phyloP scores from a whole-genome alignment of 2,797 vertebrate genomes.

The Kryptopterus vitreolus region DNA sequence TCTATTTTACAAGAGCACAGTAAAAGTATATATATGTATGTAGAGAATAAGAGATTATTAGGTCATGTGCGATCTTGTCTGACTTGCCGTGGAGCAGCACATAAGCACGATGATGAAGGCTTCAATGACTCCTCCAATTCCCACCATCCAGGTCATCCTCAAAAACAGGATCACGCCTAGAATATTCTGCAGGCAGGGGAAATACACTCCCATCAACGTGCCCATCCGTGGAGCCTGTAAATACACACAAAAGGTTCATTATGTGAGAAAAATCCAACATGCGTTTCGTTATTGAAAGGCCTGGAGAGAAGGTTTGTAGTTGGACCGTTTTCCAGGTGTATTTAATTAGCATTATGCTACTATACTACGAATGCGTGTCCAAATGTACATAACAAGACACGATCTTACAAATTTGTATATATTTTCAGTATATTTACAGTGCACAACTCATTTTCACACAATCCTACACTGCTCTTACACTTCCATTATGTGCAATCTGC shows the following conservation, averaged over 20 bases:
- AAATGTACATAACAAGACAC: not conserved
- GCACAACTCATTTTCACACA: not conserved
- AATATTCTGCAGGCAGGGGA: slow-evolving; percentile 98
- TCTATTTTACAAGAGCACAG: not conserved
- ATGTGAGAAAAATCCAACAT: not conserved
- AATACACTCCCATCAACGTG: slow-evolving; percentile 96
- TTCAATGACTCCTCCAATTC: slow-evolving; percentile 90
- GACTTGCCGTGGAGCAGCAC: slow-evolving; percentile 95
- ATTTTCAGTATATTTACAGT: not conserved
- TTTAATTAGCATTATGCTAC: too few species aligned
- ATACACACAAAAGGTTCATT: not conserved
- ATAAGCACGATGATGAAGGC: slow-evolving; percentile 95
- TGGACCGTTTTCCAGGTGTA: not conserved
- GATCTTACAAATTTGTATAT: not conserved
- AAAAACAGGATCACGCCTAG: slow-evolving; percentile 98
- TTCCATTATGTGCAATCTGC: not conserved
- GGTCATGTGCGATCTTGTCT: not conserved
- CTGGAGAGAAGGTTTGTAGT: not conserved
- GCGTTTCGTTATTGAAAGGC: not conserved
- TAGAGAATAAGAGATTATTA: not conserved
- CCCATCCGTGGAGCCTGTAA: slow-evolving; percentile 91
- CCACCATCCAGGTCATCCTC: slow-evolving; percentile 97
- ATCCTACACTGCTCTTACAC: not conserved
- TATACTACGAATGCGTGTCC: not conserved
- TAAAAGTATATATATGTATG: not conserved